phyloP scores from a whole-genome alignment of 1,140 invertebrate species.

The Asbolus verrucosus region DNA sequence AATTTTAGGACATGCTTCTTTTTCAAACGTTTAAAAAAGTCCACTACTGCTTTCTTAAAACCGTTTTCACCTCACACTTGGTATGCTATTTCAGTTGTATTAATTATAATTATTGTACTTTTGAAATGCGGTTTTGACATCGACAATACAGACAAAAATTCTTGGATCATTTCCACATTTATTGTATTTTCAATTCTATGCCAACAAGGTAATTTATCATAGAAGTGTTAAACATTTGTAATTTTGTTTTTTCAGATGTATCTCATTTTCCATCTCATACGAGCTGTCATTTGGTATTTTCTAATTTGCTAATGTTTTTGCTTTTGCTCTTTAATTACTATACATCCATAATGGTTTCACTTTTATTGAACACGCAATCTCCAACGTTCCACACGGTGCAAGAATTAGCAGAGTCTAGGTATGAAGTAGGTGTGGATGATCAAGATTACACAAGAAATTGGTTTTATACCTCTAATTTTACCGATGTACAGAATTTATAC shows the following conservation, averaged over 20 bases:
- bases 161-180: neutral
- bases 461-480: neutral
- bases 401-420: neutral
- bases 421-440: neutral
- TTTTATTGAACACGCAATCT: slow-evolving; percentile 2
- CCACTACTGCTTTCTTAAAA: neutral
- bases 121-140: slow-evolving; percentile 7
- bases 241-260: neutral
- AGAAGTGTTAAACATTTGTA: neutral
- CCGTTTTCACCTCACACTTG: slow-evolving; percentile 14
- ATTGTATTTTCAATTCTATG: slow-evolving; percentile 17
- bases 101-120: neutral
- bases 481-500: slow-evolving; percentile 7
- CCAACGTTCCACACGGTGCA: neutral
- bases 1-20: slow-evolving; percentile 32
- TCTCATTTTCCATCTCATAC: neutral
- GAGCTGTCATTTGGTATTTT: neutral
- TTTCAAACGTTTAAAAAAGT: slow-evolving; percentile 1
- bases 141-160: neutral
- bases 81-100: neutral
- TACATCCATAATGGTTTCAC: slow-evolving; percentile 18
- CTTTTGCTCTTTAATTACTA: slow-evolving; percentile 18
- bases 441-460: neutral
- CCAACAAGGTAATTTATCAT: slow-evolving; percentile 2
- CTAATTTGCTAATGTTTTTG: neutral